Evolutionary conservation across 2,888 invertebrate species (phyloP).

Genomic region (Epicampocera succincta): DNA sequence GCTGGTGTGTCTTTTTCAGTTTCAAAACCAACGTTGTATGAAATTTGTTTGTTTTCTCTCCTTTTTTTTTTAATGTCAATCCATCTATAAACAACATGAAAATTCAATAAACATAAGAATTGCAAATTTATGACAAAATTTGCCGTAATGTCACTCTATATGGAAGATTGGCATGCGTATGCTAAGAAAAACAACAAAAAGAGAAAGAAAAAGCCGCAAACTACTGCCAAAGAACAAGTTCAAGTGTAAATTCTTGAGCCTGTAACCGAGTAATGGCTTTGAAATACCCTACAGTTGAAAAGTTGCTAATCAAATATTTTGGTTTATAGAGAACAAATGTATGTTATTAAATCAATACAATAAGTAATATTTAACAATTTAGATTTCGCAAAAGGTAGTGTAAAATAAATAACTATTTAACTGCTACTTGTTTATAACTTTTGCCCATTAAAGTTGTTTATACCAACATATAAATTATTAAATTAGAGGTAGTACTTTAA

Average conservation of each 20-base stretch:
- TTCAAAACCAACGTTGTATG: not conserved
- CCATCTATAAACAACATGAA: conserved; percentile 73
- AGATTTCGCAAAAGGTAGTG: no score
- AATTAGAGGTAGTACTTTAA: no score
- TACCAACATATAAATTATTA: no score
- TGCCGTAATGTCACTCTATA: conserved; percentile 75
- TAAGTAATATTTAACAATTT: no score
- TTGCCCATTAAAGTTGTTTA: no score
- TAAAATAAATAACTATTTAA: no score
- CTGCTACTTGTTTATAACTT: no score
- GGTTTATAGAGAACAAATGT: no score
- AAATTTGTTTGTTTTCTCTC: conserved; percentile 10
- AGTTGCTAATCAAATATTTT: no score
- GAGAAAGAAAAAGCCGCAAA: not conserved
- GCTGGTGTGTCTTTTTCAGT: not conserved
- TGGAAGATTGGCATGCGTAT: conserved; percentile 60
- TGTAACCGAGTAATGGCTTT: not conserved
- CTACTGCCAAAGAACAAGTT: conserved; percentile 1
- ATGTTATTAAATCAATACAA: no score
- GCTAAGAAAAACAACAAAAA: no score
- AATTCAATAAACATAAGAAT: conserved; percentile 80
- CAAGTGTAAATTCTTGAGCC: conserved; percentile 11
- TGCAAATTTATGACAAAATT: conserved; percentile 79
- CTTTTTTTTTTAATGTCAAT: conserved; percentile 45
- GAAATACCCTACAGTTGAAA: not conserved